Conservation (phyloP, 2,888 invertebrate genomes). For the Lamproptera curius region DNA sequence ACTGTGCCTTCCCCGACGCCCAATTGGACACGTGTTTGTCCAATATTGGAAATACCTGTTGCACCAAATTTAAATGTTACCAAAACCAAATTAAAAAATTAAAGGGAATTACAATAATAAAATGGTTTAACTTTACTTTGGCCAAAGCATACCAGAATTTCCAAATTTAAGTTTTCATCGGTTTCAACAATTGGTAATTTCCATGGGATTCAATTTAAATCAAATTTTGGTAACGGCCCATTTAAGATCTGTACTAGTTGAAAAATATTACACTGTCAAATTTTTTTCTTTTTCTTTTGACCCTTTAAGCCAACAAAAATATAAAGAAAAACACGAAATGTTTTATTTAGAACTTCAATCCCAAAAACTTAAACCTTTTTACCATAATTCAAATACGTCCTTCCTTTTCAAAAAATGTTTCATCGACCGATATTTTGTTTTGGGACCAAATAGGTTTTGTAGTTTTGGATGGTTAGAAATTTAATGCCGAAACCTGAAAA, state of each 20-base stretch:
- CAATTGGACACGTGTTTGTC: constrained; percentile 46
- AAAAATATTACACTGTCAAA: constrained; percentile 19
- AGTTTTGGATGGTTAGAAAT: too few species aligned
- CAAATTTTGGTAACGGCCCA: constrained; percentile 37
- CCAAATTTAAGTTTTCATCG: constrained; percentile 47
- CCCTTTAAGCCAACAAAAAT: too few species aligned
- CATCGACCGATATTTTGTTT: constrained; percentile 46
- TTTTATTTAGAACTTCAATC: too few species aligned
- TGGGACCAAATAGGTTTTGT: constrained; percentile 32
- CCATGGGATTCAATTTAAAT: constrained; percentile 50
- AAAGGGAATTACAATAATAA: too few species aligned
- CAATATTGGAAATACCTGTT: constrained; percentile 59
- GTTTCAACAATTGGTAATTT: constrained; percentile 50
- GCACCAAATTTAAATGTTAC: constrained; percentile 47
- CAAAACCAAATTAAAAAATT: too few species aligned
- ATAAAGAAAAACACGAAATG: too few species aligned
- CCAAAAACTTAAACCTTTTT: too few species aligned
- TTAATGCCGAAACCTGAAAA: too few species aligned
- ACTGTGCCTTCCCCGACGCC: constrained; percentile 41
- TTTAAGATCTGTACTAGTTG: constrained; percentile 25
- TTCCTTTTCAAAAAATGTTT: constrained; percentile 58
- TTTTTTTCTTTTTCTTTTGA: constrained; percentile 53
- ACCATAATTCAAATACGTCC: too few species aligned
- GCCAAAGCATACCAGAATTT: constrained; percentile 36
- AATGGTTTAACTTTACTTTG: too few species aligned